Percentiles rank a stretch among this genome's conserved stretches.
These are phyloP conservation scores for Tenualosa thibaudeaui DNA, from an alignment of 2,797 vertebrate genomes.

Conservation along the genomic window DNA sequence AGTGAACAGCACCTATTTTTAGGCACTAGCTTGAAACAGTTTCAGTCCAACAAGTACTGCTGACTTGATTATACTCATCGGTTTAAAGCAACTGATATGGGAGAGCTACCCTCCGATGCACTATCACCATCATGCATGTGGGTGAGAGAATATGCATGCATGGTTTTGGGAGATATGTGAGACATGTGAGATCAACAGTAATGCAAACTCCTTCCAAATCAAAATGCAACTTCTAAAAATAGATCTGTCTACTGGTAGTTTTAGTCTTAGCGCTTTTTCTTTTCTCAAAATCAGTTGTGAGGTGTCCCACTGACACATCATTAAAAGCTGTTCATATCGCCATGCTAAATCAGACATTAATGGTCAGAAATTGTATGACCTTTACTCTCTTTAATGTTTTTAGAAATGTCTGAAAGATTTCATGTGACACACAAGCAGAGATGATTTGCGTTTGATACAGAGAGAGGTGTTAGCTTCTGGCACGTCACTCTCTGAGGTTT, in stretches of 20 bases:
- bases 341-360: background rate
- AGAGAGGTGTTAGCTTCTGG: background rate
- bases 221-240: background rate
- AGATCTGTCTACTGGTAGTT: background rate
- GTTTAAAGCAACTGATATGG: background rate
- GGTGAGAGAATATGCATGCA: background rate
- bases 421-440: background rate
- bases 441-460: background rate
- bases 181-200: background rate
- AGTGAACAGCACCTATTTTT: conserved; percentile 59
- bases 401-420: background rate
- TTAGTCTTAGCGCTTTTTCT: background rate
- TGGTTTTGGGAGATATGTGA: background rate
- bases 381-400: background rate
- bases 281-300: background rate
- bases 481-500: background rate
- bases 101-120: background rate
- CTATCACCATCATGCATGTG: background rate
- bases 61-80: background rate
- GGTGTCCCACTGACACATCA: background rate
- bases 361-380: no score
- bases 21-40: conserved; percentile 31
- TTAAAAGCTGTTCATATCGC: background rate
- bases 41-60: background rate
- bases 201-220: background rate